Base-by-base conservation (phyloP, 2,113 vertebrate genomes). In the Loxodonta africana region DNA sequence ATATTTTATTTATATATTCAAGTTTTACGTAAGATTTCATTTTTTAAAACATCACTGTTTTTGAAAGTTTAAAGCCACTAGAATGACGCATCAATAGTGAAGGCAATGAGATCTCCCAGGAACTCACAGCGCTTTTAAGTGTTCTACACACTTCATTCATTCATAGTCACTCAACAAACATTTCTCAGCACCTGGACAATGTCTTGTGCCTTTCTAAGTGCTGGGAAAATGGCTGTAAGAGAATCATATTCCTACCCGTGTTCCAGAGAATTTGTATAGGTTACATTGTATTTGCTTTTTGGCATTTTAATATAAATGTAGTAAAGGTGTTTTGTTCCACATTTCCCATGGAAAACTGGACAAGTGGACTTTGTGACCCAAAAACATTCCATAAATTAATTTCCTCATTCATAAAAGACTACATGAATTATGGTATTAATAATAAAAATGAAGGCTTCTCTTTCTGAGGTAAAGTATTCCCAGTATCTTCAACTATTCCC, bases 221-320 rank as follows among this genome's bases (percentile, higher is more conserved):
- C 78, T 95, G 83, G 33, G 48, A 51, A 86, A 74, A 83, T 60
- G 63, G 30, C 12, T 62, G 7, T 87, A 81, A 62, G 23, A 46
- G 44, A 94, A 90, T 92, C 76, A 37, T 46, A 95, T 92, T 94
- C 51, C 88, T 92, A 2, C 18, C 30, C 18, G 0, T 74, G 7
- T 30, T 95, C 81, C 48, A 65, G 37, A 77, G 81, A 88, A 92
- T 17, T n/a, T 18, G 14, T 14, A 30, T 69, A 63, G 57, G 30
- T 80, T 83, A 57, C n/a, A 80, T 1, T 26, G 8, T 41, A 84
- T 86, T 88, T 76, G 46, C 44, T 65, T 87, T 93, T 69, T 81
- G 90, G 46, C 44, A 25, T 96, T 76, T 81, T 67, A 82, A 97
- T 92, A n/a, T 77, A 83, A 78, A 76, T 73, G 33, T 71, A 21